Evolutionary conservation across 2,797 vertebrate species (phyloP), one percentile per base, ranked within the genome.

Genomic region (Microchirus variegatus): DNA sequence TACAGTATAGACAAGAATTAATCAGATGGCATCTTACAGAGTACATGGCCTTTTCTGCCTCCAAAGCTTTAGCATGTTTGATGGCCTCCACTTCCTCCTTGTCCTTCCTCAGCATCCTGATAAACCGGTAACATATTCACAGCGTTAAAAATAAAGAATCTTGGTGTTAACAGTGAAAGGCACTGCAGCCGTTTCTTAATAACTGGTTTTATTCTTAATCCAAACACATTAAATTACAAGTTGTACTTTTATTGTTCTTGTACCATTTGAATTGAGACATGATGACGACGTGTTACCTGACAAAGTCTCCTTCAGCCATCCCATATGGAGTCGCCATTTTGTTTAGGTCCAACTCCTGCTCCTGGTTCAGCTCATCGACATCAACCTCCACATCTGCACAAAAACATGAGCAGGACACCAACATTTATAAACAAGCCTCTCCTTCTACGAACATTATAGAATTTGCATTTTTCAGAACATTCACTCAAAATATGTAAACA

Each of bases 1-100:
- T 7, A 31, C 18, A 40, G 4, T 6, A 10, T 11, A 16, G 37
- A 50, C 35, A 54, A 8, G 53, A n/a, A 45, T 18, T 38, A 4
- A 11, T 53, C 3, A 17, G 16, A 51, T 31, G 9, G 51, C 26
- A 38, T 70, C 96, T 92, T 91, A 99, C 97, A 79, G 97, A 99
- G 78, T 99, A 99, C 97, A 99, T 99, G 58, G 97, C 96, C 81
- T 98, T 99, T 77, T 99, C 97, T 4, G 98, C 97, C 73, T 99
- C 97, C 74, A 99, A 75, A 5, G 97, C 97, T 66, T 99, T 99
- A 81, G 97, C 97, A 0, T 98, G 96, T 67, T 99, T 98, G 78
- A 99, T 99, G 56, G 97, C 97, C 83, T 99, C 97, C 0, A 97
- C 95, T 76, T 98, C 97, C 60, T 99, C 97, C 70, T 99, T 99